Base-by-base conservation (phyloP, 2,113 vertebrate species). In the Chaenogobius annularis region DNA sequence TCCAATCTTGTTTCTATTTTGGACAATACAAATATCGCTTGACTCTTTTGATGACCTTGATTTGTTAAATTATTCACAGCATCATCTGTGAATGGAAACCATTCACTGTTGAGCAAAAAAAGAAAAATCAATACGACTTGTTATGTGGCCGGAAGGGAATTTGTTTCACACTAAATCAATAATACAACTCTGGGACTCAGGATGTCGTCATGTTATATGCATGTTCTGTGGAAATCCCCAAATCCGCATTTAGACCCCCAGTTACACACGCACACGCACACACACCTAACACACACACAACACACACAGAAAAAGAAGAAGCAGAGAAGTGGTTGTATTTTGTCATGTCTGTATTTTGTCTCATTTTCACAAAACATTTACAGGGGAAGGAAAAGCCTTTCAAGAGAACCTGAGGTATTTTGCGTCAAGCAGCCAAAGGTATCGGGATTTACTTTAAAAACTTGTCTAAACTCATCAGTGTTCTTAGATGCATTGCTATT, bases 331-430 rank as follows among this genome's bases (percentile, higher is more conserved):
- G 62, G 75, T 89, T 75, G 81, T 90, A 88, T 91, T 91, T 94
- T 92, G 83, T 92, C 89, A 92, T 88, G 85, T 92, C 89, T 94
- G 91, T 94, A 94, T 94, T 94, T 92, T 90, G 87, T 92, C 82
- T 93, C 92, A 93, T 94, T 92, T 92, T 93, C 93, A 94, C 93
- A 94, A 93, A 94, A 94, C 92, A 93, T 91, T 89, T 93, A 94
- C 91, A 93, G 90, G 92, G 90, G 89, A 92, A 90, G 92, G 90
- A 92, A 93, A 93, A 93, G 93, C 92, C 89, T 94, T 94, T 93
- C 90, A 91, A 92, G 92, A 90, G 90, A 94, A 93, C 93, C 93
- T 93, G 93, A 94, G 93, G 93, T 94, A 94, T 94, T 94, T 94
- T 93, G 92, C 92, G 73, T 94, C 93, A 94, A 94, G 93, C 93